A percentile compares a stretch with the other conserved stretches of the same genome.
phyloP scores from a whole-genome alignment of 2,888 invertebrate genomes.

The Lathronympha strigana region DNA sequence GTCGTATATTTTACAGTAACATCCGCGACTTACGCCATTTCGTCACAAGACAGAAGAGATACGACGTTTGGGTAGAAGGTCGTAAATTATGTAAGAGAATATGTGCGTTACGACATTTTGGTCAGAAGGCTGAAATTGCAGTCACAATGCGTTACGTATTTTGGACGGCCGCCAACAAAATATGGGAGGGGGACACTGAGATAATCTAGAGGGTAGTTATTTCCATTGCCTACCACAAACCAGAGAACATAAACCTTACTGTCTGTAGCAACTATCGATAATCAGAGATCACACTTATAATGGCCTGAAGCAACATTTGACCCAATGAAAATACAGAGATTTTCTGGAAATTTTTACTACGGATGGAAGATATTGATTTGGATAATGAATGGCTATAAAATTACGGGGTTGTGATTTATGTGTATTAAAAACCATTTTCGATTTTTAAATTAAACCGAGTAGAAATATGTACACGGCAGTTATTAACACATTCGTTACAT shows the following conservation, averaged over 20 bases:
- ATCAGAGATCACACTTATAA: background rate
- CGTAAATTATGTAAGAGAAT: background rate
- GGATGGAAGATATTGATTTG: constrained; percentile 16
- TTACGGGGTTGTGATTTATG: background rate
- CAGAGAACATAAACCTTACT: background rate
- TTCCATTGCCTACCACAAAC: background rate
- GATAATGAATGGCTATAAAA: constrained; percentile 1
- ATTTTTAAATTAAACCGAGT: background rate
- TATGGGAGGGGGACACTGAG: constrained; percentile 41
- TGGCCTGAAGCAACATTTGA: background rate
- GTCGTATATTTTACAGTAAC: background rate
- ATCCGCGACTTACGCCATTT: constrained; percentile 3
- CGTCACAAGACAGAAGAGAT: background rate
- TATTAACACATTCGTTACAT: no score
- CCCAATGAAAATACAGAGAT: background rate
- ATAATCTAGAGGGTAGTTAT: constrained; percentile 23
- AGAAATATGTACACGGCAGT: no score
- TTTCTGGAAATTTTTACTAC: constrained; percentile 8
- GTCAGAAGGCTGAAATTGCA: constrained; percentile 47
- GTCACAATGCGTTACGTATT: constrained; percentile 68
- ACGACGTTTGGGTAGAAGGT: background rate
- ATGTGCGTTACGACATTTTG: constrained; percentile 3
- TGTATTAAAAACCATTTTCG: background rate
- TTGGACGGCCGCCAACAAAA: constrained; percentile 63
- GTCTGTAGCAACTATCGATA: background rate